Conservation (phyloP, 2,113 vertebrate genomes). For the Collichthys lucidus region DNA sequence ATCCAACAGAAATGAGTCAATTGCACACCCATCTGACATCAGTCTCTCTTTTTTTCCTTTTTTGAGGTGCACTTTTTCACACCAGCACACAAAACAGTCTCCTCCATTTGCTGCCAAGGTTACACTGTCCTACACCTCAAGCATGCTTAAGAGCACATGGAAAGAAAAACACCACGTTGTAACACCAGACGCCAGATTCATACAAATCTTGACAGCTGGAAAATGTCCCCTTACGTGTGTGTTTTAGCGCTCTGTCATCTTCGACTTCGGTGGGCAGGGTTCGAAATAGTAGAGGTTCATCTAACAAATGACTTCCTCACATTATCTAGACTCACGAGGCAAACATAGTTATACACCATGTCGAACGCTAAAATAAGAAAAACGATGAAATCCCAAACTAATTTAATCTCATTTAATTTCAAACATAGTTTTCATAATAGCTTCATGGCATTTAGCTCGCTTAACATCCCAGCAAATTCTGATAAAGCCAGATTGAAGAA, state of each 20-base stretch:
- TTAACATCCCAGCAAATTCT: background rate
- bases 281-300: conserved; percentile 44
- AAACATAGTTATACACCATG: conserved; percentile 18
- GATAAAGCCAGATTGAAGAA: background rate
- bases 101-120: conserved; percentile 80
- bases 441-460: background rate
- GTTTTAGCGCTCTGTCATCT: conserved; percentile 60
- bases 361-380: conserved; percentile 41
- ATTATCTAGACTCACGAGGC: conserved; percentile 29
- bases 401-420: conserved; percentile 36
- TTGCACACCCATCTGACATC: conserved; percentile 61
- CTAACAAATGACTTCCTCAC: conserved; percentile 54
- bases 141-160: conserved; percentile 85
- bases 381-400: conserved; percentile 36
- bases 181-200: conserved; percentile 65
- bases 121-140: conserved; percentile 79
- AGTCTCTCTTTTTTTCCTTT: conserved; percentile 22
- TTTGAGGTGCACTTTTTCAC: conserved; percentile 76
- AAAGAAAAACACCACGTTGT: conserved; percentile 85
- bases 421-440: conserved; percentile 18
- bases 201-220: conserved; percentile 70
- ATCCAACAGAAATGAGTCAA: conserved; percentile 60
- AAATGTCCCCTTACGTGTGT: conserved; percentile 58
- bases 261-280: conserved; percentile 62
- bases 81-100: conserved; percentile 62